Percentiles rank a stretch among this genome's conserved stretches.
Evolutionary conservation across 2,888 invertebrate genomes (phyloP).

Genomic region (Mimumesa dahlbomi): DNA sequence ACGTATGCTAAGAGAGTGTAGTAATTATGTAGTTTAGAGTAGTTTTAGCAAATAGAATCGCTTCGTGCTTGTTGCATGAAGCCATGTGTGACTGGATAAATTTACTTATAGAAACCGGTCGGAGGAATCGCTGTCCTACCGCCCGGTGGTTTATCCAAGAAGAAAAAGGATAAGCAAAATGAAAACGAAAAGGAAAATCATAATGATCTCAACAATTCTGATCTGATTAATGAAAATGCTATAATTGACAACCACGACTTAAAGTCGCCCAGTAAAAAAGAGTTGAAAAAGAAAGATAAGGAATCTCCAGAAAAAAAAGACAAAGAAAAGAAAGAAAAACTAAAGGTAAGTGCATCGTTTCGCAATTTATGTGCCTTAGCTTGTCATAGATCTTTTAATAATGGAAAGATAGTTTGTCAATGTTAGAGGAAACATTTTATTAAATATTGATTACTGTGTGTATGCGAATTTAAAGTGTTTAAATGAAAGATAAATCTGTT

Average conservation of each 20-base stretch:
- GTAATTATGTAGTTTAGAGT: conserved; percentile 24
- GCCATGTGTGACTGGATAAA: conserved; percentile 74
- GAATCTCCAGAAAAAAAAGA: conserved; percentile 78
- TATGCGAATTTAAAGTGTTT: background rate
- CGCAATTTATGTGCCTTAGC: conserved; percentile 5
- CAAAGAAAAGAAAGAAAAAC: conserved; percentile 80
- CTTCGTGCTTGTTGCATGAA: conserved; percentile 74
- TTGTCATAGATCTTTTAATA: background rate
- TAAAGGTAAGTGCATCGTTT: conserved; percentile 78
- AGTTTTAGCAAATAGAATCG: conserved; percentile 44
- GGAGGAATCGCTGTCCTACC: conserved; percentile 93
- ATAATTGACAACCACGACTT: conserved; percentile 71
- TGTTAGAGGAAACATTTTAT: background rate
- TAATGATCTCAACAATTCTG: conserved; percentile 80
- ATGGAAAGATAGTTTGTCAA: conserved; percentile 10
- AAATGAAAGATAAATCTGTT: background rate
- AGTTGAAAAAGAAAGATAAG: conserved; percentile 75
- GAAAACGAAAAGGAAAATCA: conserved; percentile 83
- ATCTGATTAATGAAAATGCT: conserved; percentile 74
- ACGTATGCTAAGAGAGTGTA: conserved; percentile 32
- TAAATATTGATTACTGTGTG: background rate
- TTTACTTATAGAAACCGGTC: conserved; percentile 87
- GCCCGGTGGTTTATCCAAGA: conserved; percentile 83
- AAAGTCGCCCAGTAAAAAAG: conserved; percentile 77
- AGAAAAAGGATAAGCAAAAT: conserved; percentile 83